These are phyloP conservation scores for Hydrocynus forskahlii DNA, from an alignment of 2,797 vertebrate species.

Conservation along the genomic window DNA sequence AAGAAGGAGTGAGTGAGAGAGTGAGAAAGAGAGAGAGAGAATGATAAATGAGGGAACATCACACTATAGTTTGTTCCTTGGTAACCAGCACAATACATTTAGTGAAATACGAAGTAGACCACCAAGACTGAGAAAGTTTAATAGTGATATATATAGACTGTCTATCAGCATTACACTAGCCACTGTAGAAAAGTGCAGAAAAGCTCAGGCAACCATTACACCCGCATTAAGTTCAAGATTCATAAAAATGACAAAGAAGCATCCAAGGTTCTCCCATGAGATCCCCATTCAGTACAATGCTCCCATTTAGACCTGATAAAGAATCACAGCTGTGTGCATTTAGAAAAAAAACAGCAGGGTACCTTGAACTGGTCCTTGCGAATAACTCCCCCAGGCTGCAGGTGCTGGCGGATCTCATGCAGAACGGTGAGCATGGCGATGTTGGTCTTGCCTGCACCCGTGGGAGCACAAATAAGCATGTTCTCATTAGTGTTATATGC, in stretches of 20 bases:
- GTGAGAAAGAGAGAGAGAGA: slow-evolving; percentile 13
- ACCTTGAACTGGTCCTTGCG: slow-evolving; percentile 99
- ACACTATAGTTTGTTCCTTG: slow-evolving; percentile 81
- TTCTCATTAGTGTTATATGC: slow-evolving; percentile 99
- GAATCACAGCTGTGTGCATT: neutral
- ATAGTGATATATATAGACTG: slow-evolving; percentile 86
- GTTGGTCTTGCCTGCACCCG: slow-evolving; percentile 97
- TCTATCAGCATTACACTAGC: slow-evolving; percentile 71
- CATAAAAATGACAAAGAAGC: slow-evolving; percentile 34
- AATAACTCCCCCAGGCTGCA: slow-evolving; percentile 90
- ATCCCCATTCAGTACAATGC: neutral
- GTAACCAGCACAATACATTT: slow-evolving; percentile 85
- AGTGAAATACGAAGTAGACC: slow-evolving; percentile 83
- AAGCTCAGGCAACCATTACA: slow-evolving; percentile 70
- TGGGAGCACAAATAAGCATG: slow-evolving; percentile 95
- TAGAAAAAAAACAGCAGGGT: slow-evolving; percentile 32
- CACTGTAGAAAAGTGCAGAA: slow-evolving; percentile 19
- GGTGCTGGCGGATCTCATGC: slow-evolving; percentile 94
- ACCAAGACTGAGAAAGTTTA: slow-evolving; percentile 79
- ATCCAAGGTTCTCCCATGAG: neutral
- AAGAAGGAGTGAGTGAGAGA: slow-evolving; percentile 21
- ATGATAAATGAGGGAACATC: slow-evolving; percentile 86
- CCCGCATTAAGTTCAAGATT: slow-evolving; percentile 67
- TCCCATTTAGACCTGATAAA: slow-evolving; percentile 47
- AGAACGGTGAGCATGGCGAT: slow-evolving; percentile 96